Base-by-base conservation (phyloP, 2,113 vertebrate genomes). In the Pardalotus punctatus region DNA sequence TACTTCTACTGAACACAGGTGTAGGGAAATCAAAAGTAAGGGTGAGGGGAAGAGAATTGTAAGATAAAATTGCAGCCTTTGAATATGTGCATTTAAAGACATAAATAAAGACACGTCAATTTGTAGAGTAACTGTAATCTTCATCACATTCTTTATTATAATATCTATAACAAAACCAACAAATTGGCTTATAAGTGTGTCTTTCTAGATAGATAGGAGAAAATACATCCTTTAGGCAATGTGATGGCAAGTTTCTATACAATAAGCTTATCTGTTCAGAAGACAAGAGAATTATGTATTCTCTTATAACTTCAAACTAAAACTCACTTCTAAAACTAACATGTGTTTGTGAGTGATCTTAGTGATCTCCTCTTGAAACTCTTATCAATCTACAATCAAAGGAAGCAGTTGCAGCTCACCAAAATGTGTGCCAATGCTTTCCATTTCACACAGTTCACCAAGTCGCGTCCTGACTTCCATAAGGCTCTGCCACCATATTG, bases 401-500 rank as follows among this genome's bases (percentile, higher is more conserved):
- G 67, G 4, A 43, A 51, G 28, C 8, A 38, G 4, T 23, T 58
- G 12, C 64, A 71, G 29, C 16, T 71, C 35, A 54, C 14, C 29
- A 62, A 92, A 51, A 40, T 33, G 5, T 36, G 31, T 36, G 14
- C 16, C 28, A n/a, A 9, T 33, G 22, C 6, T 61, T 64, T 72
- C 31, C 24, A 29, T 50, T 81, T 67, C 65, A 45, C n/a, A 19
- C 6, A 62, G 15, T 23, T 61, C 73, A 65, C 40, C 15, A 42
- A 33, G 25, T 35, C 3, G 58, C 20, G 42, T 81, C 36, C 43
- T 35, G 65, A 87, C 4, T 50, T 66, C 35, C 8, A 5, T 9
- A 25, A 54, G 11, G 17, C 16, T 2, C 1, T 73, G 61, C 17
- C 53, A 54, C 10, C 0, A 0, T 50, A 23, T 22, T 3, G 0